phyloP scores from a whole-genome alignment of 2,113 vertebrate species.

The Noctilio leporinus region DNA sequence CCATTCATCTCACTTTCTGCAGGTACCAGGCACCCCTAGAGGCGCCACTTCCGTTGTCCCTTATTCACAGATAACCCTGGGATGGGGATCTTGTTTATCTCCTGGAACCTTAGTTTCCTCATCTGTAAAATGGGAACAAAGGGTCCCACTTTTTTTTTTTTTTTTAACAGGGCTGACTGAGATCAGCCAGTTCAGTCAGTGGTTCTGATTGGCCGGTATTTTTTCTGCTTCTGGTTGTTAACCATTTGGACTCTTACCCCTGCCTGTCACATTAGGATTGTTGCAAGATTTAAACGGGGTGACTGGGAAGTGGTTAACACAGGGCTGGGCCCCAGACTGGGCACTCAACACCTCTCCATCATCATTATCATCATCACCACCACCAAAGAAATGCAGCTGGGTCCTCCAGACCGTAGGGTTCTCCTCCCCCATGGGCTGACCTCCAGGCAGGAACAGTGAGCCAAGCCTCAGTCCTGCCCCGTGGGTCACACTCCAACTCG shows the following conservation, averaged over 20 bases:
- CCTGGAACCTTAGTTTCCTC: neutral
- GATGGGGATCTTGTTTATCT: neutral
- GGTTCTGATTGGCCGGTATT: neutral
- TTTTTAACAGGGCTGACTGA: no score
- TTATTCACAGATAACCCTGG: neutral
- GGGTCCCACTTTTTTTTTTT: no score
- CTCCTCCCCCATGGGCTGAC: neutral
- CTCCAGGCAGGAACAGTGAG: neutral
- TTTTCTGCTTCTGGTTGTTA: neutral
- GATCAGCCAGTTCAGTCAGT: neutral
- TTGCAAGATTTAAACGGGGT: neutral
- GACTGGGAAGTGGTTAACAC: neutral
- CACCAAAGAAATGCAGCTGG: neutral
- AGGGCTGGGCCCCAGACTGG: neutral
- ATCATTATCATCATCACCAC: neutral
- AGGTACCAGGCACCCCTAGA: neutral
- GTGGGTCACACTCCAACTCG: neutral
- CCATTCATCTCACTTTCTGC: neutral
- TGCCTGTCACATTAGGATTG: neutral
- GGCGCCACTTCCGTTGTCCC: neutral
- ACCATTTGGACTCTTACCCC: neutral
- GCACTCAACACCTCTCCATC: neutral
- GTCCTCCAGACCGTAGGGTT: neutral
- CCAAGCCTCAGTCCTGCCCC: neutral
- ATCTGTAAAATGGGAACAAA: neutral